These are phyloP conservation scores for Scaptomyza tumidula DNA, from an alignment of 2,888 invertebrate species.

Conservation along the genomic window DNA sequence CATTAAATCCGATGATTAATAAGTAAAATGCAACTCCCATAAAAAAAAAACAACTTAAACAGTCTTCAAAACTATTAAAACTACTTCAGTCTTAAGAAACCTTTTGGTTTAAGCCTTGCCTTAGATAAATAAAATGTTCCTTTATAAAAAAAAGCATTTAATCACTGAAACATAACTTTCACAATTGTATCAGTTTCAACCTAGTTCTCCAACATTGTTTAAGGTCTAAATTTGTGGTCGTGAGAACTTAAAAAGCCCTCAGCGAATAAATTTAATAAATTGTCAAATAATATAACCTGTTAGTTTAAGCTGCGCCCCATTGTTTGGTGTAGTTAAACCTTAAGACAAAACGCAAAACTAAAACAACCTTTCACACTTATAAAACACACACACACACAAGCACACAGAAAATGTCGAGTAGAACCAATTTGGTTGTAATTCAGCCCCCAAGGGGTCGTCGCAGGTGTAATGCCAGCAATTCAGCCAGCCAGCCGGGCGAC, in stretches of 20 bases:
- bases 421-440: conserved; percentile 51
- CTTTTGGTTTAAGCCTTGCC: not conserved
- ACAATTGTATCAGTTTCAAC: conserved; percentile 5
- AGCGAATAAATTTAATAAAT: conserved; percentile 22
- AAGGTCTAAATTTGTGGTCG: not conserved
- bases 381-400: conserved; percentile 7
- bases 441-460: conserved; percentile 45
- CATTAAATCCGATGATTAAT: not conserved
- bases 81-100: not conserved
- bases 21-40: no score
- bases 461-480: conserved; percentile 75
- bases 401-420: conserved; percentile 52
- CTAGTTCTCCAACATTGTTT: not conserved
- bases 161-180: not conserved
- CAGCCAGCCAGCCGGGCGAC: conserved; percentile 61
- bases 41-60: no score
- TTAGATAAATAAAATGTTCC: not conserved
- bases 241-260: conserved; percentile 35
- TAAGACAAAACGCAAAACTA: conserved; percentile 27
- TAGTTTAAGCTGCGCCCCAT: conserved; percentile 54
- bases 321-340: conserved; percentile 35
- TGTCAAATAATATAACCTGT: conserved; percentile 39
- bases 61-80: not conserved
- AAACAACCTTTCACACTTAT: conserved; percentile 54
- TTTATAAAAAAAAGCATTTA: not conserved